phyloP scores from a whole-genome alignment of 30 jellyfish, hydroid and myxozoan species.

The Cassiopea andromeda region DNA sequence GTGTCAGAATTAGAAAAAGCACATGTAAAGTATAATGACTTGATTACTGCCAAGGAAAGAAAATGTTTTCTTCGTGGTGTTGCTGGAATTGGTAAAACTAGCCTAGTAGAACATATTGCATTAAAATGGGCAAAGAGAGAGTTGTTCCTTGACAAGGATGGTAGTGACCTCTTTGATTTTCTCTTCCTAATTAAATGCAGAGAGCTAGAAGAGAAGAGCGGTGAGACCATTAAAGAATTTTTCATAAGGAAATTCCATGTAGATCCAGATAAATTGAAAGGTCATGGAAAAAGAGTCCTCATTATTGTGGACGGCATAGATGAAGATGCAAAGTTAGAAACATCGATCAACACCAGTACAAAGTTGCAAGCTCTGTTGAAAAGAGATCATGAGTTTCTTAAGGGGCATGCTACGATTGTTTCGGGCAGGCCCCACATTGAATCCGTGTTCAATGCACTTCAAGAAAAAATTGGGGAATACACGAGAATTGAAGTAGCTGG shows the following conservation, averaged over 20 bases:
- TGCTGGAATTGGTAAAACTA: slow-evolving; percentile 61
- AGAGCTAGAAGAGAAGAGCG: neutral
- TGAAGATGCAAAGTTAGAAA: slow-evolving; percentile 16
- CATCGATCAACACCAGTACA: neutral
- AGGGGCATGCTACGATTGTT: slow-evolving; percentile 20
- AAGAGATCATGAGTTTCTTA: neutral
- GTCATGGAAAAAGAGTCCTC: slow-evolving; percentile 13
- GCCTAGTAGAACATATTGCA: slow-evolving; percentile 21
- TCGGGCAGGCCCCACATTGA: slow-evolving; percentile 31
- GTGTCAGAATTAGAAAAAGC: neutral
- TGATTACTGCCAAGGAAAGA: neutral
- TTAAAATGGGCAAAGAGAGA: slow-evolving; percentile 57
- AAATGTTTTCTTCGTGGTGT: slow-evolving; percentile 9
- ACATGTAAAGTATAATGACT: neutral
- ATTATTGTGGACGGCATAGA: slow-evolving; percentile 17
- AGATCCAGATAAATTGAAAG: neutral
- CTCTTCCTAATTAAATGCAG: slow-evolving; percentile 46
- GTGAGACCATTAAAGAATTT: neutral
- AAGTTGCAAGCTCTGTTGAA: neutral
- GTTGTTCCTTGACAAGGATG: slow-evolving; percentile 4
- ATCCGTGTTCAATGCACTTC: neutral
- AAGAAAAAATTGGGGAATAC: neutral
- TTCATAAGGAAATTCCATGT: neutral
- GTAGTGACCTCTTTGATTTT: slow-evolving; percentile 10
- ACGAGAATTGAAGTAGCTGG: slow-evolving; percentile 27